Evolutionary conservation across 2,113 vertebrate genomes (phyloP).

Genomic region (Argyrosomus japonicus): DNA sequence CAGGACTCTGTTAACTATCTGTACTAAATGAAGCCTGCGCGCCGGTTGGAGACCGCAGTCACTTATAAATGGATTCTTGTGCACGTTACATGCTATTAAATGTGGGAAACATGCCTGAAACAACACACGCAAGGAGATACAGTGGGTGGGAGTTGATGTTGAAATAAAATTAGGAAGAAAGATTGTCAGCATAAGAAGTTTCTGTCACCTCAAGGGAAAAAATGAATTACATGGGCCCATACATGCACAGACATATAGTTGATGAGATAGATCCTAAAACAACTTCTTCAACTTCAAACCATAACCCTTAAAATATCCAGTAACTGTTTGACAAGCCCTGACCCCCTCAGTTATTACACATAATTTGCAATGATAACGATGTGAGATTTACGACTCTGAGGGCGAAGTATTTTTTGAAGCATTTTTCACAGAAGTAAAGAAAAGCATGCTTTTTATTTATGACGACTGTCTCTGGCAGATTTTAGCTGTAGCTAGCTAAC

Average conservation of each 20-base stretch:
- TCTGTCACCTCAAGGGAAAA: neutral
- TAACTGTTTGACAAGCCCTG: too few relatives aligned
- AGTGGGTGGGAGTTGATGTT: neutral
- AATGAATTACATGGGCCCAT: too few relatives aligned
- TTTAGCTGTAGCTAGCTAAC: neutral
- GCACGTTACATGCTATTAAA: neutral
- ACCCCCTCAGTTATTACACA: too few relatives aligned
- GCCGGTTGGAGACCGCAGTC: conserved; percentile 32
- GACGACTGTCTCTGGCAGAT: neutral
- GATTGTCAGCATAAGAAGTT: neutral
- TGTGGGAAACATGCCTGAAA: neutral
- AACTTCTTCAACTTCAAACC: too few relatives aligned
- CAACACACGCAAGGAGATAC: neutral
- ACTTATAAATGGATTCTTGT: conserved; percentile 27
- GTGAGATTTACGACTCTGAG: neutral
- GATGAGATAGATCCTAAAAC: too few relatives aligned
- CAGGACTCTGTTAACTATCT: conserved; percentile 19
- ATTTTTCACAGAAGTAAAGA: too few relatives aligned
- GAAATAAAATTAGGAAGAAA: neutral
- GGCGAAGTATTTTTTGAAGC: neutral
- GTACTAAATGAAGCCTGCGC: conserved; percentile 29
- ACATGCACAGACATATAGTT: too few relatives aligned
- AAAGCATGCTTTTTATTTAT: too few relatives aligned
- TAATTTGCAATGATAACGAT: neutral
- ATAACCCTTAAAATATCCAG: too few relatives aligned